Conservation (phyloP, 2,797 vertebrate species). For the Pseudomugil gertrudae region DNA sequence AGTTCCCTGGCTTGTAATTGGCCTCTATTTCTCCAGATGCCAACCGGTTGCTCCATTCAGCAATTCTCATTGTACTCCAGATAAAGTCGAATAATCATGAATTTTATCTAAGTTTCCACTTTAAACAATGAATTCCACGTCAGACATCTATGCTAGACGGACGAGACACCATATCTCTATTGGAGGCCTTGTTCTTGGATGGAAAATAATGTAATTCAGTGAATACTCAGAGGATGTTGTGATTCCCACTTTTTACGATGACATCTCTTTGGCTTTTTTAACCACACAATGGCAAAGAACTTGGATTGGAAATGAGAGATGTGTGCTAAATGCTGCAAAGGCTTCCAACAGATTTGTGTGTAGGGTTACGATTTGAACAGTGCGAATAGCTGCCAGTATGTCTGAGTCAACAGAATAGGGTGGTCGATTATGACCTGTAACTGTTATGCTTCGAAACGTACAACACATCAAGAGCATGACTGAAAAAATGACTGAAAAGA, state of each 20-base stretch:
- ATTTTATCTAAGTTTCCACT: conserved; percentile 32
- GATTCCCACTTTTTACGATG: conserved; percentile 44
- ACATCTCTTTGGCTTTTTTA: conserved; percentile 32
- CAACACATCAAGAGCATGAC: neutral
- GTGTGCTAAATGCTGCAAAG: conserved; percentile 12
- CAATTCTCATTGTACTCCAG: conserved; percentile 13
- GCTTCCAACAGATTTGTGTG: no score
- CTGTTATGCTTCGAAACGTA: neutral
- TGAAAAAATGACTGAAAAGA: neutral
- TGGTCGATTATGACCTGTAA: conserved; percentile 21
- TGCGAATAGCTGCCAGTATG: neutral
- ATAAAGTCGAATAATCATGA: conserved; percentile 29
- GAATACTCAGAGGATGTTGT: conserved; percentile 35
- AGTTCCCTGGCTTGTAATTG: conserved; percentile 21
- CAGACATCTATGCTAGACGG: conserved; percentile 15
- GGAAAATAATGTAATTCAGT: conserved; percentile 59
- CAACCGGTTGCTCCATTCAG: conserved; percentile 31
- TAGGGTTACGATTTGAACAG: neutral
- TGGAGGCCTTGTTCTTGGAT: conserved; percentile 45
- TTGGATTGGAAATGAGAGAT: neutral
- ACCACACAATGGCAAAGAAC: neutral
- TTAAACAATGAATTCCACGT: conserved; percentile 21
- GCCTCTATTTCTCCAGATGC: conserved; percentile 38
- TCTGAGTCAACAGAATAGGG: conserved; percentile 6
- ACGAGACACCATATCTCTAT: conserved; percentile 38